phyloP scores from a whole-genome alignment of 2,888 invertebrate species.

The Drosophila monieri region DNA sequence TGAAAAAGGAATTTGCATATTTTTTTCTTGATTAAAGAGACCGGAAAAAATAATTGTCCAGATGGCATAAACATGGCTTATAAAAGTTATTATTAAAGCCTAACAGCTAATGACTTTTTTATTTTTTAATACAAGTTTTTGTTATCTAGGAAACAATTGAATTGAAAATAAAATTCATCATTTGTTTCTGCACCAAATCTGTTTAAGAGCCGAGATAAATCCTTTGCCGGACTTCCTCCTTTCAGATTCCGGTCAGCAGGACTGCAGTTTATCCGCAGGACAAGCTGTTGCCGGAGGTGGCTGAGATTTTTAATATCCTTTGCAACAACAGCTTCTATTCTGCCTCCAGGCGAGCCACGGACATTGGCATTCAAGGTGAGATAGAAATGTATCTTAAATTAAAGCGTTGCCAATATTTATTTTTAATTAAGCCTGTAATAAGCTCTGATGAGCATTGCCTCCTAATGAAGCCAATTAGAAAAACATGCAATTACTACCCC shows the following conservation, averaged over 20 bases:
- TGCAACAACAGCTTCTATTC: background rate
- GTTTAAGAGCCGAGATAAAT: background rate
- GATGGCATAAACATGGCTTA: background rate
- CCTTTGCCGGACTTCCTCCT: background rate
- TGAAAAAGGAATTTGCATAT: background rate
- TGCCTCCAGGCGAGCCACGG: background rate
- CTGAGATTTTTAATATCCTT: constrained; percentile 1
- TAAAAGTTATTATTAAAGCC: background rate
- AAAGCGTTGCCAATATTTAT: background rate
- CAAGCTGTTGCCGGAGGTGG: constrained; percentile 2
- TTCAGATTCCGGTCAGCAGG: background rate
- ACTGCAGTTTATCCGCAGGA: background rate
- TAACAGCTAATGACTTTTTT: too few species aligned
- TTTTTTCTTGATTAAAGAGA: background rate
- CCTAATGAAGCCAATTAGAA: constrained; percentile 15
- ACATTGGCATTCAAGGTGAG: too few species aligned
- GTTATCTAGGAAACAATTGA: background rate
- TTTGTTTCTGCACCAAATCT: background rate
- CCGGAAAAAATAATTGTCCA: constrained; percentile 5
- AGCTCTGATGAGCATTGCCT: background rate
- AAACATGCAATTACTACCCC: constrained; percentile 25
- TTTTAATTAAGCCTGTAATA: background rate
- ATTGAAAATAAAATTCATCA: background rate
- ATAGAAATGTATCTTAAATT: too few species aligned
- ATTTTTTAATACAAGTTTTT: background rate